Evolutionary conservation across 1,140 invertebrate species (phyloP).

Genomic region (Psilanteris sp.): DNA sequence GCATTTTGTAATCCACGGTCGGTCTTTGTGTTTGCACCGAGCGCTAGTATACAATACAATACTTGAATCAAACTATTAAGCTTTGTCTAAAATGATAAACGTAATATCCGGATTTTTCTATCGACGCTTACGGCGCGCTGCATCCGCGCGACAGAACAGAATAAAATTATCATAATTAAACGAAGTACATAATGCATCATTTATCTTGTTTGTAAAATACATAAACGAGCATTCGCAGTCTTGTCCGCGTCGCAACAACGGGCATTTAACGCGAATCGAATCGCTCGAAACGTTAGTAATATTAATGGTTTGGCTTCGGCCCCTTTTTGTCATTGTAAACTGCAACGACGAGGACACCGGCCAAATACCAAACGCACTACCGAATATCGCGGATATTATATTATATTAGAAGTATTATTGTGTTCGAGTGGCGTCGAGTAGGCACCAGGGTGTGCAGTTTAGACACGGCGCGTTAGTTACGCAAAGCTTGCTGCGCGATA

Average conservation of each 20-base stretch:
- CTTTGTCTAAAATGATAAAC: too few relatives aligned
- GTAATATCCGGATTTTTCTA: too few relatives aligned
- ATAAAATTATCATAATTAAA: conserved; percentile 30
- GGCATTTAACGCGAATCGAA: conserved; percentile 61
- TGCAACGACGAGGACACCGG: conserved; percentile 17
- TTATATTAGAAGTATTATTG: conserved; percentile 55
- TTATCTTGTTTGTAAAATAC: conserved; percentile 9
- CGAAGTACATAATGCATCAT: not conserved
- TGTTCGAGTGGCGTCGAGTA: conserved; percentile 60
- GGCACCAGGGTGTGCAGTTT: conserved; percentile 38
- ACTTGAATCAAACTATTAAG: too few relatives aligned
- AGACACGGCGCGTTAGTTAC: conserved; percentile 56
- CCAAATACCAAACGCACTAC: conserved; percentile 35
- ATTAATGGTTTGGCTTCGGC: conserved; percentile 35
- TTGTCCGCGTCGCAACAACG: conserved; percentile 25
- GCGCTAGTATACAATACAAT: too few relatives aligned
- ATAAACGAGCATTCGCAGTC: conserved; percentile 17
- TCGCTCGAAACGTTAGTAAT: conserved; percentile 45
- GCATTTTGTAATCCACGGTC: too few relatives aligned
- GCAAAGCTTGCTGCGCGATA: conserved; percentile 41
- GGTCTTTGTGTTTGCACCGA: too few relatives aligned
- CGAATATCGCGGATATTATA: conserved; percentile 60
- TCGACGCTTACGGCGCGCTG: too few relatives aligned
- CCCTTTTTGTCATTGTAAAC: conserved; percentile 45
- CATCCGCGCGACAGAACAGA: not conserved